A percentile compares a stretch with the other conserved stretches of the same genome.
Evolutionary conservation across 1,140 invertebrate species (phyloP).

Genomic region (Pemphigus obesinymphae): DNA sequence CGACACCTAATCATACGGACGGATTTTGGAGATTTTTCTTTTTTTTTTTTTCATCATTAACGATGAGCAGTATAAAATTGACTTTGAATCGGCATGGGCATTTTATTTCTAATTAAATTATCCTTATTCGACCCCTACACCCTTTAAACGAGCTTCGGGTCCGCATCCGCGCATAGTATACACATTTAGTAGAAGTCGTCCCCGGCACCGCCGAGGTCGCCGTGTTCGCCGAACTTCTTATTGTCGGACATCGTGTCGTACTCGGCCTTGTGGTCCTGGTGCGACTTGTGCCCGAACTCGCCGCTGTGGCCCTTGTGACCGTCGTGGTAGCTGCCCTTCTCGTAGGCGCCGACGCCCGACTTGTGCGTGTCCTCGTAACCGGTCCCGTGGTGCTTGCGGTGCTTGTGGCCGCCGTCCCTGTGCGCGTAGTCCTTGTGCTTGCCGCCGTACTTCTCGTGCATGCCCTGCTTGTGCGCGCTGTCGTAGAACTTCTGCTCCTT

Average conservation of each 20-base stretch:
- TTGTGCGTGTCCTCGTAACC: slow-evolving; percentile 51
- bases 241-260: slow-evolving; percentile 50
- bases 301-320: slow-evolving; percentile 53
- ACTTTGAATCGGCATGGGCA: no score
- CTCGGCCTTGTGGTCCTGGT: slow-evolving; percentile 50
- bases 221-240: slow-evolving; percentile 50
- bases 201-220: background rate
- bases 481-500: slow-evolving; percentile 70
- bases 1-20: no score
- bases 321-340: slow-evolving; percentile 53
- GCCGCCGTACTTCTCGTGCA: slow-evolving; percentile 57
- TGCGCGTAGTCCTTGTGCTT: slow-evolving; percentile 53
- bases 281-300: slow-evolving; percentile 50
- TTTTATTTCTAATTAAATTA: background rate
- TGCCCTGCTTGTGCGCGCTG: slow-evolving; percentile 60
- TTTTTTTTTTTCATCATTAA: no score
- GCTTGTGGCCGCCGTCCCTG: slow-evolving; percentile 52
- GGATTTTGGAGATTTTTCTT: no score
- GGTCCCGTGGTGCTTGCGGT: slow-evolving; percentile 54
- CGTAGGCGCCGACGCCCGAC: slow-evolving; percentile 52
- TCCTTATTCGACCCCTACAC: background rate
- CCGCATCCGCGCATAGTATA: background rate
- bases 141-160: no score
- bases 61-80: no score
- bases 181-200: background rate